phyloP scores from a whole-genome alignment of 1,140 invertebrate genomes.

The Anagrus nilaparvatae region DNA sequence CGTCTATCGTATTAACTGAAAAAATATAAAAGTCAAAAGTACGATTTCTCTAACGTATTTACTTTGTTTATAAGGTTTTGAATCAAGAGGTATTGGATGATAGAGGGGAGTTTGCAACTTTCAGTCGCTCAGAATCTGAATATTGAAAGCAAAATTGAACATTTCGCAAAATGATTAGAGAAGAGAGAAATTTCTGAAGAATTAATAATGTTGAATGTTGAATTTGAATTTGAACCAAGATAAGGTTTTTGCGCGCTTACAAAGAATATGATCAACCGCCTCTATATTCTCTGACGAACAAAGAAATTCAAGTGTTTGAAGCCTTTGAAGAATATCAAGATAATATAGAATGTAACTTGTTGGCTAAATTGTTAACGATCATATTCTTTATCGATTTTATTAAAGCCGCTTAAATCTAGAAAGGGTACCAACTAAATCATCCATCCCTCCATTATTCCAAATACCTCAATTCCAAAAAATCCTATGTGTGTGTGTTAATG shows the following conservation, averaged over 20 bases:
- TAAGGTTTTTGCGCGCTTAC: constrained; percentile 40
- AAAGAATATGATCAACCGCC: constrained; percentile 41
- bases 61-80: constrained; percentile 47
- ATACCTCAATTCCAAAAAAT: constrained; percentile 21
- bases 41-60: constrained; percentile 44
- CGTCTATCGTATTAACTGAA: too few relatives aligned
- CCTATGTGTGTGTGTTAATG: too few relatives aligned
- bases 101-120: constrained; percentile 45
- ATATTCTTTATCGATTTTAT: constrained; percentile 42
- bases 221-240: constrained; percentile 36
- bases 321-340: constrained; percentile 35
- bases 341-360: constrained; percentile 17
- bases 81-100: constrained; percentile 48
- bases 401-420: constrained; percentile 19
- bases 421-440: constrained; percentile 14
- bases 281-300: constrained; percentile 36
- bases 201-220: constrained; percentile 35
- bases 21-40: too few relatives aligned
- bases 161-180: constrained; percentile 36
- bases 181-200: constrained; percentile 40
- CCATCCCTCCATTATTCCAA: constrained; percentile 37
- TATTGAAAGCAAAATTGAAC: constrained; percentile 38
- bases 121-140: constrained; percentile 25
- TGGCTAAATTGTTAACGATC: constrained; percentile 32
- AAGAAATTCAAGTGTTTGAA: constrained; percentile 33